A percentile compares a stretch with the other conserved stretches of the same genome.
These are phyloP conservation scores for Takifugu ocellatus DNA, from an alignment of 2,797 vertebrate species.

Conservation along the genomic window DNA sequence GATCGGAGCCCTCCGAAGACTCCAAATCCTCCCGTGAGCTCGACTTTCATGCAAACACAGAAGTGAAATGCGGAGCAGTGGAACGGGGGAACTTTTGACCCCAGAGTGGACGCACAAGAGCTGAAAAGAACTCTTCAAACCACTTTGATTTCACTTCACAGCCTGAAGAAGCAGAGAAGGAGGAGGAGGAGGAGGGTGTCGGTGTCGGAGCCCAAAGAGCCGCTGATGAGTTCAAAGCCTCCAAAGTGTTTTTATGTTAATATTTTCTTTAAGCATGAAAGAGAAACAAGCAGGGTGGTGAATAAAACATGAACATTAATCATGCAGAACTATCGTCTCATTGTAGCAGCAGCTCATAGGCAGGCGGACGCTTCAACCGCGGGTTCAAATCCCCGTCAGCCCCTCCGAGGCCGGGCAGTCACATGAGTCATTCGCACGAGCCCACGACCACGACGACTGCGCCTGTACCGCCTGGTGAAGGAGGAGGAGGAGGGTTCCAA, in stretches of 20 bases:
- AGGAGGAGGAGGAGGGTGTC: not conserved
- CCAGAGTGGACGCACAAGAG: not conserved
- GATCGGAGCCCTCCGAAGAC: no score
- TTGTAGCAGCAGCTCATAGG: constrained; percentile 41
- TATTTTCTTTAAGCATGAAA: constrained; percentile 60
- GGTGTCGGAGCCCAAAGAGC: constrained; percentile 17
- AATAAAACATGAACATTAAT: constrained; percentile 67
- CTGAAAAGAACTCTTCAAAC: not conserved
- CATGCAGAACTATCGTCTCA: constrained; percentile 39
- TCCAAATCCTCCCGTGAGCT: no score
- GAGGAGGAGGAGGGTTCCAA: no score
- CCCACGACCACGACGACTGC: no score
- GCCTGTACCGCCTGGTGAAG: no score
- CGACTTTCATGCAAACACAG: no score
- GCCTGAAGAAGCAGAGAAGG: constrained; percentile 3
- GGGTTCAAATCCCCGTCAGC: constrained; percentile 49
- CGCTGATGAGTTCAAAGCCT: constrained; percentile 48
- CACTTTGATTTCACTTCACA: not conserved
- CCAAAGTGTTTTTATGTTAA: constrained; percentile 47
- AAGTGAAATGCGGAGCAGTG: not conserved
- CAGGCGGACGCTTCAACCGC: constrained; percentile 1
- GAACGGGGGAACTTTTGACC: not conserved
- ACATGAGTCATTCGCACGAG: not conserved
- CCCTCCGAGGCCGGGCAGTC: constrained; percentile 8
- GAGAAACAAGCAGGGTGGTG: constrained; percentile 27